These are phyloP conservation scores for Jacana jacana DNA, from an alignment of 2,113 vertebrate species.

Conservation along the genomic window DNA sequence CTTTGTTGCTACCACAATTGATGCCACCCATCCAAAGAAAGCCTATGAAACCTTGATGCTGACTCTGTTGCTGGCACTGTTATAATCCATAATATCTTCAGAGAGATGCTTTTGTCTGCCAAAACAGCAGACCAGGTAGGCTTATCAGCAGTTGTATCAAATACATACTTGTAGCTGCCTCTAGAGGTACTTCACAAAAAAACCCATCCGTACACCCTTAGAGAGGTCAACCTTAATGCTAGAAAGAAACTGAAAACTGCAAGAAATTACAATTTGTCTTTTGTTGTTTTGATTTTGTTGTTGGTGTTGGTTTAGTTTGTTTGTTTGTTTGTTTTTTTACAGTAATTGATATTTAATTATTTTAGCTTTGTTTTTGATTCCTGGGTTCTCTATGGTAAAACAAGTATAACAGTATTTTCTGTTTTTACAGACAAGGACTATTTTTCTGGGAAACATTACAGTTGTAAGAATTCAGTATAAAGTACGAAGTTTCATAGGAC, in stretches of 20 bases:
- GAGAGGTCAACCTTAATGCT: neutral
- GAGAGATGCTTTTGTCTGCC: neutral
- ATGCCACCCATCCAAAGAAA: neutral
- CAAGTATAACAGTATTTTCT: neutral
- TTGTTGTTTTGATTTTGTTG: too few species aligned
- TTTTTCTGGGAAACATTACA: neutral
- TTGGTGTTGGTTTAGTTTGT: too few species aligned
- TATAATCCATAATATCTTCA: neutral
- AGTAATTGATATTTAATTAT: neutral
- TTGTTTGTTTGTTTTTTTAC: neutral
- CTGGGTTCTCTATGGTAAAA: neutral
- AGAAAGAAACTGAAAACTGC: neutral
- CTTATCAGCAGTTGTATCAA: neutral
- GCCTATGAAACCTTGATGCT: neutral
- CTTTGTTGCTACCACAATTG: neutral
- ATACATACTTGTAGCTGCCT: neutral
- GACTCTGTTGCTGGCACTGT: neutral
- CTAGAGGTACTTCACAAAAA: neutral
- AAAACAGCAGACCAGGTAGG: neutral
- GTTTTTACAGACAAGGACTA: neutral
- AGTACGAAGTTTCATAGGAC: neutral
- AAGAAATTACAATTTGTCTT: too few species aligned
- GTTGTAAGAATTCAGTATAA: neutral
- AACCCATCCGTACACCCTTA: too few species aligned
- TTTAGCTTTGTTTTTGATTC: neutral